A percentile compares a stretch with the other conserved stretches of the same genome.
phyloP scores from a whole-genome alignment of 2,113 vertebrate genomes.

The Hippocampus comes region DNA sequence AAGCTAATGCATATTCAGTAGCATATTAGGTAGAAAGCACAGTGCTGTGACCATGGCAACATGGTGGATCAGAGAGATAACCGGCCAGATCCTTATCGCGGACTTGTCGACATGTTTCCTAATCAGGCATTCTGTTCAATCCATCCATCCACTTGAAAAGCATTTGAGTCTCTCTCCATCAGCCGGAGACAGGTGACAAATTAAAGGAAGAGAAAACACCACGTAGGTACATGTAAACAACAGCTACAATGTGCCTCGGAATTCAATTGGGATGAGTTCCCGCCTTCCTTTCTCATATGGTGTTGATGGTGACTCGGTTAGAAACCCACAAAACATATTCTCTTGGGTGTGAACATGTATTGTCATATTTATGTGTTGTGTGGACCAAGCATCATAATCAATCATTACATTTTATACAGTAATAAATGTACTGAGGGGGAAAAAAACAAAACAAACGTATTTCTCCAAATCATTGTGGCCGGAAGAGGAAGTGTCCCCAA shows the following conservation, averaged over 20 bases:
- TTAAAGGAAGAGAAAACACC: neutral
- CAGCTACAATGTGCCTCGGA: neutral
- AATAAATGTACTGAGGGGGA: no score
- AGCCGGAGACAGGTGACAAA: constrained; percentile 29
- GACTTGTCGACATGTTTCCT: constrained; percentile 77
- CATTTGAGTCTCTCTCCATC: constrained; percentile 73
- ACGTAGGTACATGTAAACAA: neutral
- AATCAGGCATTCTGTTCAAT: constrained; percentile 83
- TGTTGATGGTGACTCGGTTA: neutral
- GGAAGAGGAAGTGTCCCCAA: neutral
- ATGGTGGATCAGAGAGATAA: constrained; percentile 75
- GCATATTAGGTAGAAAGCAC: constrained; percentile 82
- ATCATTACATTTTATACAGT: no score
- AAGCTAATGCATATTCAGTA: constrained; percentile 77
- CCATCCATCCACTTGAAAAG: constrained; percentile 53
- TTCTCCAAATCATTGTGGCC: neutral
- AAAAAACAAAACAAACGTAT: neutral
- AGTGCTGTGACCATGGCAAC: constrained; percentile 86
- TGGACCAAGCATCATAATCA: no score
- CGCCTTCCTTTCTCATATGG: neutral
- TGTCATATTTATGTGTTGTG: no score
- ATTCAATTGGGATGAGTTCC: neutral
- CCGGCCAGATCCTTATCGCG: constrained; percentile 76
- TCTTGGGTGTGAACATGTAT: no score
- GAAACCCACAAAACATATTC: neutral